A percentile compares a stretch with the other conserved stretches of the same genome.
These are phyloP conservation scores for Prochilodus magdalenae DNA, from an alignment of 2,113 vertebrate genomes.

Conservation along the genomic window DNA sequence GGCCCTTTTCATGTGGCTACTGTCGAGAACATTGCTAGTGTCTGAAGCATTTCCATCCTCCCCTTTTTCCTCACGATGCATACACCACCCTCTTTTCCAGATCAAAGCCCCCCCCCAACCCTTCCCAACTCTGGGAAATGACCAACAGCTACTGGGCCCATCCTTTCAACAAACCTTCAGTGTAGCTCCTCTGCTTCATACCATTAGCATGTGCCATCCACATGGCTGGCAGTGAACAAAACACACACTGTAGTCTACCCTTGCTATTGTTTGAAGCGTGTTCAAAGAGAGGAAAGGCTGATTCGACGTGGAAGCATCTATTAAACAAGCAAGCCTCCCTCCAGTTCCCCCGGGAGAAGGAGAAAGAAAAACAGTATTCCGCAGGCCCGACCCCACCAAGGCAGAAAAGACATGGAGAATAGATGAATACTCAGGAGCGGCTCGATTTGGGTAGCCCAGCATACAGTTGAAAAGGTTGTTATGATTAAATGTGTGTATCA, in stretches of 20 bases:
- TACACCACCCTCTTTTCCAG: constrained; percentile 62
- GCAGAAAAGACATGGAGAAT: neutral
- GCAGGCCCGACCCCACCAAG: neutral
- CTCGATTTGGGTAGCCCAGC: constrained; percentile 13
- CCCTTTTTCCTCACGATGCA: constrained; percentile 66
- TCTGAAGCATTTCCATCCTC: constrained; percentile 80
- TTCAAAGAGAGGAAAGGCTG: constrained; percentile 73
- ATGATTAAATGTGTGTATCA: constrained; percentile 32
- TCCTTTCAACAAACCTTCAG: constrained; percentile 65
- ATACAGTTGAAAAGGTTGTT: constrained; percentile 17
- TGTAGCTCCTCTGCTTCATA: constrained; percentile 66
- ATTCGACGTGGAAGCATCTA: constrained; percentile 73
- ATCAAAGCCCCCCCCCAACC: constrained; percentile 77
- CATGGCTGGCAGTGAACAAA: constrained; percentile 87
- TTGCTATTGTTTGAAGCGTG: constrained; percentile 77
- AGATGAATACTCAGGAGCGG: constrained; percentile 37
- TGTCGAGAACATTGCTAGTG: constrained; percentile 71
- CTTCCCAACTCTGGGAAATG: constrained; percentile 70
- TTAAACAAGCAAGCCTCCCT: constrained; percentile 54
- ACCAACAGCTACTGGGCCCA: constrained; percentile 79
- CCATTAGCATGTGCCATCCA: constrained; percentile 87
- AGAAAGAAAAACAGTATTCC: constrained; percentile 12
- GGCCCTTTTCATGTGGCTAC: constrained; percentile 82
- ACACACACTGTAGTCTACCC: constrained; percentile 67
- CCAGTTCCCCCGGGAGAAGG: constrained; percentile 32